These are phyloP conservation scores for Hyles lineata DNA, from an alignment of 2,888 invertebrate genomes.

Conservation along the genomic window DNA sequence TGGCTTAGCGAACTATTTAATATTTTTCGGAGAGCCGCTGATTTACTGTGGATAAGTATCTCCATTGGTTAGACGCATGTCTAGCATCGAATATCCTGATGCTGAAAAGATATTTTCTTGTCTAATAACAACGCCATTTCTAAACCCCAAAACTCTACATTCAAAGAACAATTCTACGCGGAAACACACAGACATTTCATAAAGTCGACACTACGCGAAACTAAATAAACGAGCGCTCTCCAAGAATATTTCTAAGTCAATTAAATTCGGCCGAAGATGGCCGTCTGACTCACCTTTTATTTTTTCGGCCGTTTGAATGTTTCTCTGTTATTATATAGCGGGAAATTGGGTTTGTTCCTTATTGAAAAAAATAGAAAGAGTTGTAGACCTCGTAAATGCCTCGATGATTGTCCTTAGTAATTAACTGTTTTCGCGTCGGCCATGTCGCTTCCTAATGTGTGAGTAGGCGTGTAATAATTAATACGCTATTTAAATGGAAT, in stretches of 20 bases:
- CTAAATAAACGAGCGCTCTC: conserved; percentile 54
- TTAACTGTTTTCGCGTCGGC: not conserved
- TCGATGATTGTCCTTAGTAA: not conserved
- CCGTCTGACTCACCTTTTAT: conserved; percentile 45
- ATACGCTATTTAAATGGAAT: not conserved
- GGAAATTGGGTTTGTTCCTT: conserved; percentile 35
- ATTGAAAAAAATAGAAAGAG: conserved; percentile 17
- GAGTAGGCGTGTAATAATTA: not conserved
- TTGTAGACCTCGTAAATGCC: conserved; percentile 11
- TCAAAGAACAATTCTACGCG: conserved; percentile 51
- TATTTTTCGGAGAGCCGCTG: too few species aligned
- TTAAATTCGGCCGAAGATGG: conserved; percentile 69
- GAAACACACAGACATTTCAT: conserved; percentile 62
- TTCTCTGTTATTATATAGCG: conserved; percentile 58
- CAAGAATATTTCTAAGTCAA: conserved; percentile 73
- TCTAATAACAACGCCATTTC: conserved; percentile 3
- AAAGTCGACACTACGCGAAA: conserved; percentile 47
- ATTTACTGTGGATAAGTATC: too few species aligned
- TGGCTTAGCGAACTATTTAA: too few species aligned
- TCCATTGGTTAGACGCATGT: too few species aligned
- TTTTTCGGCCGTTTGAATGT: conserved; percentile 61
- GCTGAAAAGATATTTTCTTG: not conserved
- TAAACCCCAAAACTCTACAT: not conserved
- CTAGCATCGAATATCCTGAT: too few species aligned
- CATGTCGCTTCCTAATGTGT: not conserved